Percentiles rank a stretch among this genome's conserved stretches.
Evolutionary conservation across 2,797 vertebrate species (phyloP).

Genomic region (Octomys mimax): DNA sequence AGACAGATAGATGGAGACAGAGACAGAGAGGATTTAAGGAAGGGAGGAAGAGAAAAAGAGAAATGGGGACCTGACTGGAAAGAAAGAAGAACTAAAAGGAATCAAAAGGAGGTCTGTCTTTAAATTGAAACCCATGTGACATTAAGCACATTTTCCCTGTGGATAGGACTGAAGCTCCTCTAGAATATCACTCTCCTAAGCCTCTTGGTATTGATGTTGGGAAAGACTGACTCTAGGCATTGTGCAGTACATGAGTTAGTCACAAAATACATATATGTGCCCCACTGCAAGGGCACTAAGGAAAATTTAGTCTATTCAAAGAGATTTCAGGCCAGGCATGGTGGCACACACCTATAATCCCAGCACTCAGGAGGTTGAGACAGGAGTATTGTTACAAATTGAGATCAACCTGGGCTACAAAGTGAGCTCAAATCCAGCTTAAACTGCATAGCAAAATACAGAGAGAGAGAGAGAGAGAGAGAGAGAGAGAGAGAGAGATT

Average conservation of each 20-base stretch:
- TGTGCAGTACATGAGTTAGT: neutral
- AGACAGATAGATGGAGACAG: too few species aligned
- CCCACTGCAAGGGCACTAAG: neutral
- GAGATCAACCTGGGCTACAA: too few species aligned
- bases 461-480: too few species aligned
- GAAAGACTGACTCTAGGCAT: neutral
- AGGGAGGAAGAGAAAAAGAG: neutral
- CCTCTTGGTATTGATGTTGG: neutral
- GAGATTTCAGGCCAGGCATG: neutral
- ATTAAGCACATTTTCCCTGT: neutral
- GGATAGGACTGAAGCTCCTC: neutral
- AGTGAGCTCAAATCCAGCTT: too few species aligned
- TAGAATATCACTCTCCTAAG: neutral
- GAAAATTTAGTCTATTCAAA: conserved; percentile 14
- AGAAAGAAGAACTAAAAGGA: neutral
- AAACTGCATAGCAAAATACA: too few species aligned
- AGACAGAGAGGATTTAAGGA: neutral
- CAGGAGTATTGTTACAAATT: too few species aligned
- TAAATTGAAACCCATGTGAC: neutral
- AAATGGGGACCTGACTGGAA: neutral
- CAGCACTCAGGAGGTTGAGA: too few species aligned
- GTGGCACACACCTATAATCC: too few species aligned
- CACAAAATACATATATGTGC: neutral
- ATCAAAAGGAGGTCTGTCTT: neutral
- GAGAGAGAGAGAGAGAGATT: neutral